Evolutionary conservation across 2,888 invertebrate genomes (phyloP).

Genomic region (Monochamus alternatus): DNA sequence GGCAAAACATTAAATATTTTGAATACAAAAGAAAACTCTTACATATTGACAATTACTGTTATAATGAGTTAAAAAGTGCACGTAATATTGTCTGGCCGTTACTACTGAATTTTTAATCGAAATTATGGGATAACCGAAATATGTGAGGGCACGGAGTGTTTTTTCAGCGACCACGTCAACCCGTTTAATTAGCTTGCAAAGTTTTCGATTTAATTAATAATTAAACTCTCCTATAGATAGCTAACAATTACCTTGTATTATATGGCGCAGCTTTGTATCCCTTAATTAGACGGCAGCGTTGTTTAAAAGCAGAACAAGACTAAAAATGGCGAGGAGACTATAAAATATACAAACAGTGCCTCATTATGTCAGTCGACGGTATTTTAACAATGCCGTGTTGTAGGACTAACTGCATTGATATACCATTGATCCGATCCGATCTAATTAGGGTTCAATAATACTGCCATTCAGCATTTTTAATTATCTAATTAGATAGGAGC

Average conservation of each 20-base stretch:
- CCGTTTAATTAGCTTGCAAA: constrained; percentile 63
- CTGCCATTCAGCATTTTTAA: constrained; percentile 51
- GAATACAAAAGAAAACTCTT: no score
- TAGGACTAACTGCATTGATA: constrained; percentile 63
- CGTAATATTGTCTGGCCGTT: no score
- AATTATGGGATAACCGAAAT: no score
- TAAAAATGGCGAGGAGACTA: constrained; percentile 68
- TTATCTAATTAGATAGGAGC: constrained; percentile 45
- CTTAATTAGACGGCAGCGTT: constrained; percentile 64
- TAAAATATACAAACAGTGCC: constrained; percentile 69
- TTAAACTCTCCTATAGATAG: constrained; percentile 68
- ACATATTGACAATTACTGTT: no score
- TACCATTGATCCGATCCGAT: constrained; percentile 59
- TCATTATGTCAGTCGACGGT: constrained; percentile 67
- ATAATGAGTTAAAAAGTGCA: no score
- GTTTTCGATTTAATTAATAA: constrained; percentile 68
- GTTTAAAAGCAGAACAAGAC: constrained; percentile 63
- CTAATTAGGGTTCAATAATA: constrained; percentile 52
- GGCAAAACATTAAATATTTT: no score
- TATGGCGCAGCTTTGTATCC: constrained; percentile 63
- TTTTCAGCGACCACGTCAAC: constrained; percentile 46
- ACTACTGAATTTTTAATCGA: no score
- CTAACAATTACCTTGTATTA: constrained; percentile 67
- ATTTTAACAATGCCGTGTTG: constrained; percentile 67
- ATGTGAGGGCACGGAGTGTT: constrained; percentile 3